Percentiles rank a stretch among this genome's conserved stretches.
These are phyloP conservation scores for Athalia rosae DNA, from an alignment of 2,888 invertebrate genomes.

Conservation along the genomic window DNA sequence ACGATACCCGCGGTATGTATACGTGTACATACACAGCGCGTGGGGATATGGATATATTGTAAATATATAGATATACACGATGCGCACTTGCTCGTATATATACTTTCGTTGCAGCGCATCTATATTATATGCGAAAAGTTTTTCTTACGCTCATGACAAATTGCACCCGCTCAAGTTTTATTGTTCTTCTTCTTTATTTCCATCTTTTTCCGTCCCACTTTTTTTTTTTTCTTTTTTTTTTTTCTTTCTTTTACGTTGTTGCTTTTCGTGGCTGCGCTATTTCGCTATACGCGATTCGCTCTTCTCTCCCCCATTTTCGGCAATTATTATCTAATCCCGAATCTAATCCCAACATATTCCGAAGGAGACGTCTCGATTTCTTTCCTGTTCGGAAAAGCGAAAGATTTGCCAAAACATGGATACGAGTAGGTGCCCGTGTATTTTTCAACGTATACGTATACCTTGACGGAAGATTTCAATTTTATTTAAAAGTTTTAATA, in stretches of 20 bases:
- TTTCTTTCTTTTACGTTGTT: conserved; percentile 63
- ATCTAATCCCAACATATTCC: conserved; percentile 3
- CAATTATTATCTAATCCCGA: conserved; percentile 34
- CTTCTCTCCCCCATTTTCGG: conserved; percentile 49
- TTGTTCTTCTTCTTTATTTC: conserved; percentile 67
- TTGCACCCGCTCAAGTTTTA: conserved; percentile 60
- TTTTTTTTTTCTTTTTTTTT: conserved; percentile 67
- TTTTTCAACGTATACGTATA: no score
- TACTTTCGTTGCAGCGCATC: conserved; percentile 5
- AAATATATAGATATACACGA: no score
- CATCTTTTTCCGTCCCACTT: conserved; percentile 6
- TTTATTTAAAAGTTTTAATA: conserved; percentile 1
- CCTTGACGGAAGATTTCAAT: conserved; percentile 1
- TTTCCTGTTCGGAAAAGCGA: no score
- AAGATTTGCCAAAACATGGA: no score
- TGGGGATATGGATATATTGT: no score
- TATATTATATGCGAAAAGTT: conserved; percentile 36
- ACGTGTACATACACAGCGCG: conserved; percentile 51
- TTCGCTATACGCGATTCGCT: conserved; percentile 20
- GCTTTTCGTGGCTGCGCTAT: not conserved
- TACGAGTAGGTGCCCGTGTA: no score
- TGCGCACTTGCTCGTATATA: no score
- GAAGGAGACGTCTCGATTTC: no score
- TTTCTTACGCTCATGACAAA: conserved; percentile 62
- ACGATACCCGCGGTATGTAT: not conserved